These are phyloP conservation scores for Centropyge bicolor DNA, from an alignment of 2,797 vertebrate genomes.

Conservation along the genomic window DNA sequence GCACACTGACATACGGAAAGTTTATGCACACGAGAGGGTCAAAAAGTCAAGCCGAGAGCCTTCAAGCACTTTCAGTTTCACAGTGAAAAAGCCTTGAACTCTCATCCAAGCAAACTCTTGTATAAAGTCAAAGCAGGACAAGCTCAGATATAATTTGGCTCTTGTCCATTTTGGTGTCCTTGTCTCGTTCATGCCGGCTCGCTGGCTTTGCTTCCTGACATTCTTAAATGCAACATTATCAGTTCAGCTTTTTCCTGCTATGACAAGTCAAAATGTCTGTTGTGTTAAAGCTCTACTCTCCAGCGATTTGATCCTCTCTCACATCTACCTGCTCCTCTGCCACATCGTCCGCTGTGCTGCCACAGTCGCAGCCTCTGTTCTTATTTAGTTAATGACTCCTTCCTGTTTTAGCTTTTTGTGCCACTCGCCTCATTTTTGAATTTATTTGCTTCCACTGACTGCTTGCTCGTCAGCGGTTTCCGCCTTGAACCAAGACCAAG, in stretches of 20 bases:
- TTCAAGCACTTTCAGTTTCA: background rate
- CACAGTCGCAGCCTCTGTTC: background rate
- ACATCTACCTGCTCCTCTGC: background rate
- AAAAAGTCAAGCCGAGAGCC: background rate
- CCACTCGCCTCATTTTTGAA: background rate
- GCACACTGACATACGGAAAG: background rate
- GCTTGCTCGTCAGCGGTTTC: background rate
- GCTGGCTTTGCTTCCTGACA: too few species aligned
- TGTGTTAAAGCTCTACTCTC: background rate
- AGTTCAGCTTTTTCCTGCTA: background rate
- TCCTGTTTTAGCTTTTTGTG: slow-evolving; percentile 1
- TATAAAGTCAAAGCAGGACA: too few species aligned
- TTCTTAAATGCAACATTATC: background rate
- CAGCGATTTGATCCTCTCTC: background rate
- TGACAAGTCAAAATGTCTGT: background rate
- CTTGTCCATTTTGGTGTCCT: background rate
- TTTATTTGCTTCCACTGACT: slow-evolving; percentile 7
- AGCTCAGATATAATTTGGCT: background rate
- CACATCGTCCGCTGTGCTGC: background rate
- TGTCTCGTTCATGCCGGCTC: background rate
- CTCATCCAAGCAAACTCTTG: background rate
- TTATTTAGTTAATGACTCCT: slow-evolving; percentile 6
- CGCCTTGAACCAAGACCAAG: slow-evolving; percentile 2
- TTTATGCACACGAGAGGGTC: background rate
- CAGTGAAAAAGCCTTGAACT: background rate